These are phyloP conservation scores for Origma solitaria DNA, from an alignment of 2,113 vertebrate genomes.

Conservation along the genomic window DNA sequence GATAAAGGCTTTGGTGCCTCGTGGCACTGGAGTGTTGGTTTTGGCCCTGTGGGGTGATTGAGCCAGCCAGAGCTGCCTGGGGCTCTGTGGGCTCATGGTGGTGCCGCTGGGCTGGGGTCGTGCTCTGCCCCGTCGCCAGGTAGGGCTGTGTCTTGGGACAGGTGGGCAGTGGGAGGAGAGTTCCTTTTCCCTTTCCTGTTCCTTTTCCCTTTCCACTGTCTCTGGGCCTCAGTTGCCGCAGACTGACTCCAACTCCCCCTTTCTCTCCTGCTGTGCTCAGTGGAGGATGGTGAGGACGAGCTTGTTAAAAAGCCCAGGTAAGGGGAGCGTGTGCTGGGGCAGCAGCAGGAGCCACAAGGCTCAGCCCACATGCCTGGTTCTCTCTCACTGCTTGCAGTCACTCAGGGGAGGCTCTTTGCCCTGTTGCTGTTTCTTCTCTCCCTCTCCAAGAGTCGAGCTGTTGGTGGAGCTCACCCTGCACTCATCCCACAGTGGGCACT, in stretches of 20 bases:
- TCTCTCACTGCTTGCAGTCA: neutral
- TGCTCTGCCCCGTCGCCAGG: fast-evolving
- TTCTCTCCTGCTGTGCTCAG: constrained; percentile 73
- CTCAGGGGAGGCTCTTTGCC: neutral
- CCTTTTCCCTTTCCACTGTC: neutral
- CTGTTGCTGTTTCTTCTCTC: neutral
- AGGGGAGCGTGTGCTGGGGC: neutral
- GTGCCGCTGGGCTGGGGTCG: fast-evolving
- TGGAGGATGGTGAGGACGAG: constrained; percentile 93
- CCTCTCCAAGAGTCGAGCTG: constrained; percentile 81
- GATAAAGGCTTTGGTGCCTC: neutral
- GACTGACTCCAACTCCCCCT: constrained; percentile 26
- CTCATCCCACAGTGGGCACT: constrained; percentile 80
- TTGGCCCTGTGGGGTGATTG: neutral
- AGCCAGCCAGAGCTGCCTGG: fast-evolving
- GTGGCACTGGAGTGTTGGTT: neutral
- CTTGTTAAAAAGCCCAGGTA: constrained; percentile 90
- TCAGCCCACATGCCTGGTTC: neutral
- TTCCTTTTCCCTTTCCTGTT: neutral
- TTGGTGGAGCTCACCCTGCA: constrained; percentile 84
- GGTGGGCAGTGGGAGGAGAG: neutral
- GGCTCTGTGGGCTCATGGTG: fast-evolving
- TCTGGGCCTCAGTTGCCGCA: fast-evolving
- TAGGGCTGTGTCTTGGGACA: neutral
- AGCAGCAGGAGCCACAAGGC: neutral